Evolutionary conservation across 2,888 invertebrate species (phyloP), one percentile per base, ranked within the genome.

Genomic region (Acrobasis repandana): DNA sequence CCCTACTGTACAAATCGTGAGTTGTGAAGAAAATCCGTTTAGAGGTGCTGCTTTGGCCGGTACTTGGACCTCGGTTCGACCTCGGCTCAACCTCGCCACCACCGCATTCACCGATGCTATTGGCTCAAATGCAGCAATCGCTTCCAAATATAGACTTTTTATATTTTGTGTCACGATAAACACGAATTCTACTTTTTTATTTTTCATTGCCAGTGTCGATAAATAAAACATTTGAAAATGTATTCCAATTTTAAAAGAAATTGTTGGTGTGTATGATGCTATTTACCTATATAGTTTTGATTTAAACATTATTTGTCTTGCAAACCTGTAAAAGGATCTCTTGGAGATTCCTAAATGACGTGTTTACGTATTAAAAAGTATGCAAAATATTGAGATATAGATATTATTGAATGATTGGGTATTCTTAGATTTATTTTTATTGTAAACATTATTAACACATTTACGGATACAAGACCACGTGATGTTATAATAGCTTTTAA

Each of bases 91-190:
- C 88, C 88, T 88, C 86, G 87, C 71, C 67, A 67, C 71, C 72
- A 69, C 78, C 79, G 84, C 89, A 82, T 89, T 90, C 90, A 88
- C 90, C 80, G 78, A 75, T 79, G 79, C 85, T 70, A 88, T 88
- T 89, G 88, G 88, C 76, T 82, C 78, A 72, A 83, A 80, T 83
- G 79, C 84, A 79, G 79, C 83, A 82, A 82, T 84, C 85, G 79
- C 82, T 76, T 78, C 86, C 85, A 85, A 90, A 90, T 89, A 85
- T 79, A 85, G 79, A 81, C 67, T 82, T 84, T 83, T 83, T 78
- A 76, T 76, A 80, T 75, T 78, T 75, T 80, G 75, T 80, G 79
- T 80, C 83, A 82, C 77, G 80, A 75, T 67, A 73, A 54, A 67
- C 67, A 70, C 64, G 65, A 74, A 74, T 64, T 47, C 61, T 63